Evolutionary conservation across 2,113 vertebrate species (phyloP).

Genomic region (Pogonocichla stellata): DNA sequence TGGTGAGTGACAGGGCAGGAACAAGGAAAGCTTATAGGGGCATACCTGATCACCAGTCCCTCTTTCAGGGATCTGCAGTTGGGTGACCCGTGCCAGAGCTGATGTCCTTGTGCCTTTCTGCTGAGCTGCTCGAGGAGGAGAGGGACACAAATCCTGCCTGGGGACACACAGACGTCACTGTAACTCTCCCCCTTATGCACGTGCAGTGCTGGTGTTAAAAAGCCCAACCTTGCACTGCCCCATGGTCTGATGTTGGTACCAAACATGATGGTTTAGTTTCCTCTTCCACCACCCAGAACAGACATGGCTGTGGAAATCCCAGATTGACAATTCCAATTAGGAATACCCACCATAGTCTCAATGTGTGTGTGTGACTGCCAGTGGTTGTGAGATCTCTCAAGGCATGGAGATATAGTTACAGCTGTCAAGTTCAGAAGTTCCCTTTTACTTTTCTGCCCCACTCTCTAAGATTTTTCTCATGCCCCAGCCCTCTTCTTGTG

Average conservation of each 20-base stretch:
- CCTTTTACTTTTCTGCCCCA: not conserved
- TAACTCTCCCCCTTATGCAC: accelerated
- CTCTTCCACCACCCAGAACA: not conserved
- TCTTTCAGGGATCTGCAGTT: not conserved
- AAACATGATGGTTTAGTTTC: not conserved
- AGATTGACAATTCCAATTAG: not conserved
- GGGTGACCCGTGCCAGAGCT: accelerated
- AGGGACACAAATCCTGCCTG: not conserved
- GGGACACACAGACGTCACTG: accelerated
- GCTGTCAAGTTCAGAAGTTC: not conserved
- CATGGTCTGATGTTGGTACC: accelerated
- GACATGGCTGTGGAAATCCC: not conserved
- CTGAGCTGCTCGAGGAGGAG: not conserved
- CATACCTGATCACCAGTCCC: not conserved
- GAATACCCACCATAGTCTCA: not conserved
- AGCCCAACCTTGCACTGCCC: not conserved
- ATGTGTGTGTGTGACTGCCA: not conserved
- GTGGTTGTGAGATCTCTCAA: not conserved
- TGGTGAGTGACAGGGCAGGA: not conserved
- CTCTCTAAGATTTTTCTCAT: not conserved
- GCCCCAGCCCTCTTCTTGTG: not conserved
- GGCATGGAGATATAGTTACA: not conserved
- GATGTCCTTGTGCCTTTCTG: not conserved
- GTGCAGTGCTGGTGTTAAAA: not conserved
- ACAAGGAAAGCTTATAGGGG: not conserved